phyloP scores from a whole-genome alignment of 2,888 invertebrate species.

The Neoitamus cyanurus region DNA sequence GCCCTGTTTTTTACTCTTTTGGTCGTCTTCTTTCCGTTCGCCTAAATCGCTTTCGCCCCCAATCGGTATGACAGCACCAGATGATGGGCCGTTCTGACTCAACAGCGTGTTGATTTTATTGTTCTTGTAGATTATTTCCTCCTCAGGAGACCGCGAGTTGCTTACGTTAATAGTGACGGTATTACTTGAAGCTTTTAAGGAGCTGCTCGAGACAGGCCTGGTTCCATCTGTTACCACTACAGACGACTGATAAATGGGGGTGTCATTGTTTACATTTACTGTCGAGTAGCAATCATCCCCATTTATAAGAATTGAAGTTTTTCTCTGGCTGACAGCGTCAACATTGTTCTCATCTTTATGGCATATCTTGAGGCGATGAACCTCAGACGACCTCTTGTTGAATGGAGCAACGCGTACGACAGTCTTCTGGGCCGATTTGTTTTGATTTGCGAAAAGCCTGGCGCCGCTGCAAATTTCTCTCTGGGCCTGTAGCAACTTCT shows the following conservation, averaged over 20 bases:
- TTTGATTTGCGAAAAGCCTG: conserved; percentile 48
- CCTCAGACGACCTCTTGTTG: conserved; percentile 62
- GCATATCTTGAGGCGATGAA: conserved; percentile 70
- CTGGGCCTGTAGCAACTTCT: conserved; percentile 48
- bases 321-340: conserved; percentile 67
- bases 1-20: conserved; percentile 57
- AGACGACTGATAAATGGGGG: conserved; percentile 78
- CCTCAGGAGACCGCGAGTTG: conserved; percentile 57
- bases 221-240: conserved; percentile 75
- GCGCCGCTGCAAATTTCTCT: conserved; percentile 50
- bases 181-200: conserved; percentile 62
- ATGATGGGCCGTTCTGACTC: conserved; percentile 56
- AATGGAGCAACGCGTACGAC: conserved; percentile 68
- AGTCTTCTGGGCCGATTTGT: conserved; percentile 61
- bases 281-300: conserved; percentile 81
- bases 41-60: not conserved
- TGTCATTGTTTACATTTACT: conserved; percentile 77
- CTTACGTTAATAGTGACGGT: conserved; percentile 73
- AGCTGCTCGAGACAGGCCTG: conserved; percentile 56
- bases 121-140: conserved; percentile 62
- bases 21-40: conserved; percentile 52
- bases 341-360: conserved; percentile 68
- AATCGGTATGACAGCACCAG: conserved; percentile 66
- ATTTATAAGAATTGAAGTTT: conserved; percentile 79
- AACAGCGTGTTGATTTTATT: conserved; percentile 63